Percentiles rank a stretch among this genome's conserved stretches.
phyloP scores from a whole-genome alignment of 2,888 invertebrate species.

The Cerastoderma edule region DNA sequence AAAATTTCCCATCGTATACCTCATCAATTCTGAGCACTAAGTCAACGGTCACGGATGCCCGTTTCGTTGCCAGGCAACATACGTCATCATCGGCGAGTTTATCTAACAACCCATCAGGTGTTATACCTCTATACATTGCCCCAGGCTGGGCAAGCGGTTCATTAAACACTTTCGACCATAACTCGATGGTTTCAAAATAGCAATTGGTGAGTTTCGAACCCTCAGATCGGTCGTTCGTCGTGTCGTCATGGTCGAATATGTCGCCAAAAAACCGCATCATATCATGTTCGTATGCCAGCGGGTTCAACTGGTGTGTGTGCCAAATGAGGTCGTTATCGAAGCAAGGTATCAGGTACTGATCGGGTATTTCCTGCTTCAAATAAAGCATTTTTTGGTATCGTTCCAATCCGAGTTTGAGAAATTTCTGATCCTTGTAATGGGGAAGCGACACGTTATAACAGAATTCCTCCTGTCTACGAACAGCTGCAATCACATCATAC shows the following conservation, averaged over 20 bases:
- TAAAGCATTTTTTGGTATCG: constrained; percentile 83
- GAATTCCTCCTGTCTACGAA: constrained; percentile 83
- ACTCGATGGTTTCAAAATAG: constrained; percentile 83
- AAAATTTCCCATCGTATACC: constrained; percentile 2
- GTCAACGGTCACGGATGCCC: neutral
- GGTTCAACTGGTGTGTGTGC: constrained; percentile 85
- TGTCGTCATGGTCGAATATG: constrained; percentile 84
- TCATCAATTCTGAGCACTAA: neutral
- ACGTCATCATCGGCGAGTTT: constrained; percentile 2
- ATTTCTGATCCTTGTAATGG: constrained; percentile 83
- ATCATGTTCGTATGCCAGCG: constrained; percentile 76
- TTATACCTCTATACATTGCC: constrained; percentile 84
- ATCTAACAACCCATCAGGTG: constrained; percentile 76
- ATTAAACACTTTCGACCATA: constrained; percentile 83
- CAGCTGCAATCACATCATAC: constrained; percentile 83
- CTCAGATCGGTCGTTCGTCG: constrained; percentile 83
- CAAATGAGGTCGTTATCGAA: constrained; percentile 85
- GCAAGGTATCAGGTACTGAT: constrained; percentile 84
- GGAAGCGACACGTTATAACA: constrained; percentile 85
- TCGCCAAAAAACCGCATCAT: constrained; percentile 74
- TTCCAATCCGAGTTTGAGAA: constrained; percentile 81
- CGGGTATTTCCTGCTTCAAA: constrained; percentile 83
- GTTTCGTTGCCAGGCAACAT: neutral
- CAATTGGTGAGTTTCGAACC: constrained; percentile 83
- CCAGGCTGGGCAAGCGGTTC: constrained; percentile 83